Evolutionary conservation across 2,113 vertebrate species (phyloP).

Genomic region (Picathartes gymnocephalus): DNA sequence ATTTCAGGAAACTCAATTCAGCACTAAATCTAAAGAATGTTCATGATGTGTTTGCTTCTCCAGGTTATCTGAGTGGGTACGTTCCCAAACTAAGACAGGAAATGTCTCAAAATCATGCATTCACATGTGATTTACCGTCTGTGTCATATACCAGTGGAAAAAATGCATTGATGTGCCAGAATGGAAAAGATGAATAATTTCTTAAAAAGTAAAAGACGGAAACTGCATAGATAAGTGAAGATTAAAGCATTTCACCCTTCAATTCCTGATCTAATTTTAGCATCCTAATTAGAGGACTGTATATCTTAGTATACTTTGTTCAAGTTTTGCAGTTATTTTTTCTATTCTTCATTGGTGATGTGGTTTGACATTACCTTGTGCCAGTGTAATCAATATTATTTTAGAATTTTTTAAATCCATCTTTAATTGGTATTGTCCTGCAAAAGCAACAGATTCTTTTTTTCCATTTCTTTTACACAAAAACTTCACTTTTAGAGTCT

Average conservation of each 20-base stretch:
- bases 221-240: not conserved
- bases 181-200: not conserved
- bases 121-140: not conserved
- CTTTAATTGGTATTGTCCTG: not conserved
- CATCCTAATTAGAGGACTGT: conserved; percentile 17
- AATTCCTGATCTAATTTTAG: not conserved
- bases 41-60: not conserved
- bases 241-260: not conserved
- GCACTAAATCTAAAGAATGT: not conserved
- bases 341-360: not conserved
- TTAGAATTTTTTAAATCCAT: not conserved
- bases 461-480: not conserved
- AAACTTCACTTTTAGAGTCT: not conserved
- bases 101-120: not conserved
- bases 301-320: not conserved
- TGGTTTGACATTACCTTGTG: not conserved
- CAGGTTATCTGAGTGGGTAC: not conserved
- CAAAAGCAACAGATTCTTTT: not conserved
- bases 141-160: not conserved
- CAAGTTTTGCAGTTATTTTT: conserved; percentile 5
- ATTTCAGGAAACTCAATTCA: not conserved
- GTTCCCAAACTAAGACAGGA: not conserved
- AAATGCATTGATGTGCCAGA: not conserved
- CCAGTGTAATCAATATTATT: not conserved
- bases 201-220: not conserved